Evolutionary conservation across 2,113 vertebrate genomes (phyloP).

Genomic region (Ammodytes marinus): DNA sequence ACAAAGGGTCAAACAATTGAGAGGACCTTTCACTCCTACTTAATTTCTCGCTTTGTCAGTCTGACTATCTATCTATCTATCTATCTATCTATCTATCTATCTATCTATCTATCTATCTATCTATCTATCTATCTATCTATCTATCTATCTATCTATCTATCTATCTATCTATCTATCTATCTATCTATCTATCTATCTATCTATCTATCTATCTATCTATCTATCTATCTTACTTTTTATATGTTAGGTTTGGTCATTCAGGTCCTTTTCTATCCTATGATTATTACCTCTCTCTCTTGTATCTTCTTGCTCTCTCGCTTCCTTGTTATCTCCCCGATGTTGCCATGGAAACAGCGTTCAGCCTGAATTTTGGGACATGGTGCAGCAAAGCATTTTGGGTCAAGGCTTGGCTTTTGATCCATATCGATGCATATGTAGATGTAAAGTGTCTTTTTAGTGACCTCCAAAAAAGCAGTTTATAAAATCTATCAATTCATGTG

Average conservation of each 20-base stretch:
- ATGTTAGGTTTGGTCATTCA: neutral
- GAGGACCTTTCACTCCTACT: neutral
- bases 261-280: slow-evolving; percentile 12
- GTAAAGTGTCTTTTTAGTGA: no score
- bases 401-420: slow-evolving; percentile 46
- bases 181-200: neutral
- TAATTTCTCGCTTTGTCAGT: neutral
- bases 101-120: slow-evolving; percentile 31
- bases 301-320: neutral
- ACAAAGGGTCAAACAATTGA: slow-evolving; percentile 26
- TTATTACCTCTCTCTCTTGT: neutral
- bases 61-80: slow-evolving; percentile 7
- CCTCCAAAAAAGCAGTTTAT: no score
- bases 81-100: slow-evolving; percentile 25
- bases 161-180: slow-evolving; percentile 22
- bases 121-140: slow-evolving; percentile 33
- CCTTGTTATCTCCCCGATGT: slow-evolving; percentile 24
- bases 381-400: slow-evolving; percentile 52
- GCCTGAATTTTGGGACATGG: slow-evolving; percentile 47
- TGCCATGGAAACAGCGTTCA: slow-evolving; percentile 58
- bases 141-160: slow-evolving; percentile 31
- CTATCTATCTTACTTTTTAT: neutral
- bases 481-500: neutral
- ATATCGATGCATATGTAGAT: slow-evolving; percentile 19
- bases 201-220: slow-evolving; percentile 19